A percentile compares a stretch with the other conserved stretches of the same genome.
phyloP scores from a whole-genome alignment of 1,140 invertebrate species.

The Lucilia cuprina region DNA sequence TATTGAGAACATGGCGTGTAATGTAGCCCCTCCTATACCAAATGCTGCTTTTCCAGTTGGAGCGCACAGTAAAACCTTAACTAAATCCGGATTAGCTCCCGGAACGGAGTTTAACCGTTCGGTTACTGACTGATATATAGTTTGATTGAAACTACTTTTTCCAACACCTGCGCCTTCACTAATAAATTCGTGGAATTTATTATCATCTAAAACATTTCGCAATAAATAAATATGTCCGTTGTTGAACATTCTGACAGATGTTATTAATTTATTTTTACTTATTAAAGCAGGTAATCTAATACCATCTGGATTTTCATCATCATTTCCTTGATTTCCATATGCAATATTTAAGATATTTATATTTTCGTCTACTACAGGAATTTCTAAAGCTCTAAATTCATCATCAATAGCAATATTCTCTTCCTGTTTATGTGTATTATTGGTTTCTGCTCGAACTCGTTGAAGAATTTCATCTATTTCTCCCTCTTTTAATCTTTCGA shows the following conservation, averaged over 20 bases:
- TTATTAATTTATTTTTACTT: no score
- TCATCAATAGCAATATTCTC: no score
- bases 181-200: neutral
- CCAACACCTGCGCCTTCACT: neutral
- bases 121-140: neutral
- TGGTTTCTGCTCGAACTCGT: neutral
- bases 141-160: neutral
- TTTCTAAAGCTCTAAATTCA: neutral
- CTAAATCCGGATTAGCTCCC: neutral
- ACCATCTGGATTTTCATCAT: no score
- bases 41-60: no score
- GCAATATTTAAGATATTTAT: no score
- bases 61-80: neutral
- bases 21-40: conserved; percentile 19
- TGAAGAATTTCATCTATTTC: neutral
- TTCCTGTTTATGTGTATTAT: neutral
- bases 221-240: neutral
- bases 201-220: neutral
- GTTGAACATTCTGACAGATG: neutral
- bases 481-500: neutral
- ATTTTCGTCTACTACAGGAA: neutral
- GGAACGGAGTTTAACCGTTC: neutral
- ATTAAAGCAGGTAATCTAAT: no score
- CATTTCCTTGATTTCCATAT: no score
- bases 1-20: conserved; percentile 16